These are phyloP conservation scores for Lymantria dispar DNA, from an alignment of 2,888 invertebrate species.

Conservation along the genomic window DNA sequence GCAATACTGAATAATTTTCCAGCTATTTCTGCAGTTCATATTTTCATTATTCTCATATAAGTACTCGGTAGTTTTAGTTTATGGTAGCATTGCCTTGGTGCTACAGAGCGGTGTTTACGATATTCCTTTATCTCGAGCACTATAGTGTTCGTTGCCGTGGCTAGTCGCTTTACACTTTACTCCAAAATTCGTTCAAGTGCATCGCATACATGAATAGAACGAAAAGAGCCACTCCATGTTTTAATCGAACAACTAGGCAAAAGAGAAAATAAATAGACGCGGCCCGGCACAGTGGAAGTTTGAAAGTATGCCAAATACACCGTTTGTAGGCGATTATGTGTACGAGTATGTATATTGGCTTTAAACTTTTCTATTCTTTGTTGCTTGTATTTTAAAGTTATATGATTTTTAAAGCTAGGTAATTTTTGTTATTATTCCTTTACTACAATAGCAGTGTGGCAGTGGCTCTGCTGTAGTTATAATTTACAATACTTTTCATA, in stretches of 20 bases:
- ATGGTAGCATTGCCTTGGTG: too few species aligned
- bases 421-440: too few species aligned
- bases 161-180: slow-evolving; percentile 43
- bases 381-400: neutral
- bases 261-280: slow-evolving; percentile 32
- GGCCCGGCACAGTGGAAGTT: slow-evolving; percentile 34
- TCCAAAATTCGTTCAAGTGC: slow-evolving; percentile 41
- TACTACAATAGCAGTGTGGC: too few species aligned
- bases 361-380: slow-evolving; percentile 1
- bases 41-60: slow-evolving; percentile 6
- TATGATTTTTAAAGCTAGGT: too few species aligned
- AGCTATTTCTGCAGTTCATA: slow-evolving; percentile 18
- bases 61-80: too few species aligned
- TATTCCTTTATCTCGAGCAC: slow-evolving; percentile 29
- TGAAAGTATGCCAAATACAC: slow-evolving; percentile 58
- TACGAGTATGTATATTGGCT: slow-evolving; percentile 30
- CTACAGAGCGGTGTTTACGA: slow-evolving; percentile 19
- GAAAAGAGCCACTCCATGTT: slow-evolving; percentile 46
- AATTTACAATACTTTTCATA: too few species aligned
- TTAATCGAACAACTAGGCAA: slow-evolving; percentile 50
- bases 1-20: slow-evolving; percentile 13
- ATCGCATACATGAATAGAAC: slow-evolving; percentile 40
- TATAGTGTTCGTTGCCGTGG: slow-evolving; percentile 17
- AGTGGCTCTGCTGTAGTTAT: too few species aligned
- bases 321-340: slow-evolving; percentile 1